These are phyloP conservation scores for Dromas ardeola DNA, from an alignment of 2,113 vertebrate species.

Conservation along the genomic window DNA sequence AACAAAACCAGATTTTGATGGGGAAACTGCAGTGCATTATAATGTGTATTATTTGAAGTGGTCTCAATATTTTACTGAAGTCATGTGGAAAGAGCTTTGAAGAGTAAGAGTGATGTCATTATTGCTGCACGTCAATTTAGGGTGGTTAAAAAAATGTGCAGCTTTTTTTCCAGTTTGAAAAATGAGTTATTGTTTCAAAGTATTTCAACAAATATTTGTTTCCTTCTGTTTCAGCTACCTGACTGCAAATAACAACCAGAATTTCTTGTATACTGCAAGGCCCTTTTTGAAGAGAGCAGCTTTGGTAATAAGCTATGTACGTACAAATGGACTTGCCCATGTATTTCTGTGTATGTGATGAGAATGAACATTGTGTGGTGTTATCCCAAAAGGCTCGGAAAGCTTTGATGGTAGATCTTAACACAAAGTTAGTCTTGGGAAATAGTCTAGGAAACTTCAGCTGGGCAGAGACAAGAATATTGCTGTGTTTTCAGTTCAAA, in stretches of 20 bases:
- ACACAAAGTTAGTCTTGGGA: not conserved
- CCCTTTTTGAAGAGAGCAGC: conserved; percentile 89
- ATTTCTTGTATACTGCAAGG: conserved; percentile 73
- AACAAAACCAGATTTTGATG: not conserved
- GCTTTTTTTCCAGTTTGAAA: not conserved
- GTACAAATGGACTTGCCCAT: conserved; percentile 49
- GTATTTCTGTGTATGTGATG: not conserved
- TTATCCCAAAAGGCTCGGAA: not conserved
- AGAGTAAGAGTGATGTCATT: not conserved
- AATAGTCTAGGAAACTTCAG: not conserved
- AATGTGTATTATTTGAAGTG: not conserved
- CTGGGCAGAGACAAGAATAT: not conserved
- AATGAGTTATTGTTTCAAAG: not conserved
- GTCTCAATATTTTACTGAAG: not conserved
- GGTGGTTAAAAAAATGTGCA: not conserved
- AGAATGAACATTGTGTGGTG: not conserved
- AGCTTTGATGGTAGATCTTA: not conserved
- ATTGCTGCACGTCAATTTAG: not conserved
- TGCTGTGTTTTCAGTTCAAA: not conserved
- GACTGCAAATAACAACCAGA: conserved; percentile 67
- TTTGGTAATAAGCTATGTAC: conserved; percentile 87
- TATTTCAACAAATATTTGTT: not conserved
- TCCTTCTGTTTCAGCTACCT: conserved; percentile 70
- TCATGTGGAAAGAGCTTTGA: not conserved
- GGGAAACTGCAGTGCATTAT: not conserved